A percentile compares a stretch with the other conserved stretches of the same genome.
phyloP scores from a whole-genome alignment of 30 jellyfish, hydroid and myxozoan genomes.

The Hydractinia symbiolongicarpus region DNA sequence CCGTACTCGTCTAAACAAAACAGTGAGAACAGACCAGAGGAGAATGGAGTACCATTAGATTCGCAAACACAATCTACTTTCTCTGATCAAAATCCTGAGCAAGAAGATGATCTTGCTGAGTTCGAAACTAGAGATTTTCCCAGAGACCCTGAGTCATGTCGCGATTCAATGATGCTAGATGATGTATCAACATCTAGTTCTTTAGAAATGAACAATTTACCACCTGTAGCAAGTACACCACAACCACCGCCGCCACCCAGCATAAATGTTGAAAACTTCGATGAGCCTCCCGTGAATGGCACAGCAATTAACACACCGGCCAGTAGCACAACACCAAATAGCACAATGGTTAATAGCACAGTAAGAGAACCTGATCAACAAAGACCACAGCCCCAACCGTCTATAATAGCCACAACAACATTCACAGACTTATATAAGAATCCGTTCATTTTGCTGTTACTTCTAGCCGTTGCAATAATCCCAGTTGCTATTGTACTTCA shows the following conservation, averaged over 20 bases:
- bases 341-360: neutral
- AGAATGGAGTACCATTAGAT: neutral
- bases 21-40: neutral
- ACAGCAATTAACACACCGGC: constrained; percentile 5
- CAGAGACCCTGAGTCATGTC: constrained; percentile 69
- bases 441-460: neutral
- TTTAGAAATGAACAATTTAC: neutral
- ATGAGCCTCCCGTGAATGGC: constrained; percentile 30
- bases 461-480: neutral
- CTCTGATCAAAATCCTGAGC: constrained; percentile 45
- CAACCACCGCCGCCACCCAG: constrained; percentile 31
- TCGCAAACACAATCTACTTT: constrained; percentile 35
- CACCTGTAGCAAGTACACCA: neutral
- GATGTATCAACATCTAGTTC: constrained; percentile 45
- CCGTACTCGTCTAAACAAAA: neutral
- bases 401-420: neutral
- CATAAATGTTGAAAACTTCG: constrained; percentile 23
- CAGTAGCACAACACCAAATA: neutral
- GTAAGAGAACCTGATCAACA: neutral
- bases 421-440: constrained; percentile 4
- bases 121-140: constrained; percentile 81
- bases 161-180: constrained; percentile 53
- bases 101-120: constrained; percentile 37
- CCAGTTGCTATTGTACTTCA: constrained; percentile 6
- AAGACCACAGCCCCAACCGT: neutral